Evolutionary conservation across 2,113 vertebrate species (phyloP).

Genomic region (Microcebus griseorufus): DNA sequence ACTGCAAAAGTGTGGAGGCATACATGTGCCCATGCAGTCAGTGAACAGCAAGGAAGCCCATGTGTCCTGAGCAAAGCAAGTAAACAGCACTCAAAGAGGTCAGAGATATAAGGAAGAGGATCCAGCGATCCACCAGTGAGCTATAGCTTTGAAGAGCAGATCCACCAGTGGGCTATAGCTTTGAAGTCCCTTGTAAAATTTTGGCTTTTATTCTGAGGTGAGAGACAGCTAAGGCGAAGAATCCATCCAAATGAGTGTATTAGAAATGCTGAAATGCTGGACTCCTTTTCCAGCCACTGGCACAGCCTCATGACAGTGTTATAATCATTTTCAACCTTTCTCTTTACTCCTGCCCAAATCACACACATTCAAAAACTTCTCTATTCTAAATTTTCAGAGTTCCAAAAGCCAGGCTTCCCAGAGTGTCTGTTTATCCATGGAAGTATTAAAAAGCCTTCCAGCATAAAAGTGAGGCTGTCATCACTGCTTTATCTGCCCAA

Average conservation of each 20-base stretch:
- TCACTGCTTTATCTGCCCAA: not conserved
- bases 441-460: not conserved
- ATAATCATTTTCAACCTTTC: not conserved
- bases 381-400: not conserved
- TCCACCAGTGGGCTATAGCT: not conserved
- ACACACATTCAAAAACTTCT: not conserved
- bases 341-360: not conserved
- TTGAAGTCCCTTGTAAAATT: not conserved
- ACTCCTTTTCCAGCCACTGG: not conserved
- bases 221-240: not conserved
- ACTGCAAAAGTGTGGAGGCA: not conserved
- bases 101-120: not conserved
- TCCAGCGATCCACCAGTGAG: fast-evolving
- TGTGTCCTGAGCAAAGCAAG: fast-evolving
- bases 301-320: not conserved
- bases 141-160: not conserved
- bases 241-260: not conserved
- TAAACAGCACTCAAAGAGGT: not conserved
- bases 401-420: not conserved
- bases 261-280: not conserved
- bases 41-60: not conserved
- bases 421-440: not conserved
- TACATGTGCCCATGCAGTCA: not conserved
- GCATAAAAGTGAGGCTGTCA: not conserved
- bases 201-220: not conserved